phyloP scores from a whole-genome alignment of 2,113 vertebrate genomes.

The Vimba vimba region DNA sequence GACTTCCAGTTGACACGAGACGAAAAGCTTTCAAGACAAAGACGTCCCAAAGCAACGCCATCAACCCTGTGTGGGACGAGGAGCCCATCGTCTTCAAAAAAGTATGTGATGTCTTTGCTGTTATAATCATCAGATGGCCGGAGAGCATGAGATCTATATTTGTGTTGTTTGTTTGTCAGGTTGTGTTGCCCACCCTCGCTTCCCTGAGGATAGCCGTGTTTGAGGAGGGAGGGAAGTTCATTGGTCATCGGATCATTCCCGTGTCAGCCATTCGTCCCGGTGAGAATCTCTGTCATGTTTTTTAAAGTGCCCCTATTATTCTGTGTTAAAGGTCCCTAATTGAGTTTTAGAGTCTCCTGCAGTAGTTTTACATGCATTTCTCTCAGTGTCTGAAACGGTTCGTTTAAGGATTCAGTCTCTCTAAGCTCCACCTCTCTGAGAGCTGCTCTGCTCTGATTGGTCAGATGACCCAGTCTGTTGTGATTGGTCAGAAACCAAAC shows the following conservation, averaged over 20 bases:
- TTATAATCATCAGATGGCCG: no score
- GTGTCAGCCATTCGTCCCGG: slow-evolving; percentile 89
- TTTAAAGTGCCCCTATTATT: no score
- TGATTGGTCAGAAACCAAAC: no score
- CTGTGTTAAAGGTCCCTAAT: no score
- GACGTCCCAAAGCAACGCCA: slow-evolving; percentile 87
- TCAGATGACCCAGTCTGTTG: no score
- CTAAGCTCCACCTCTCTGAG: no score
- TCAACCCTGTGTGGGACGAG: slow-evolving; percentile 90
- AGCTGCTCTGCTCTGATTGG: no score
- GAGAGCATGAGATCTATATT: background rate
- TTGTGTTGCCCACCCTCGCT: slow-evolving; percentile 85
- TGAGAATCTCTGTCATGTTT: slow-evolving; percentile 54
- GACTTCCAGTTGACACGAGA: slow-evolving; percentile 87
- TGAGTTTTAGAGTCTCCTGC: no score
- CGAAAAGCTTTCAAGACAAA: slow-evolving; percentile 89
- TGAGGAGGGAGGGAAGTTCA: slow-evolving; percentile 91
- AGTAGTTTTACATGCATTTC: no score
- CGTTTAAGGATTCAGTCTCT: no score
- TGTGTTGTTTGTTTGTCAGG: slow-evolving; percentile 66
- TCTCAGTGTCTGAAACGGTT: no score
- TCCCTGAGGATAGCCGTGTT: slow-evolving; percentile 87
- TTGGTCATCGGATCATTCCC: slow-evolving; percentile 88
- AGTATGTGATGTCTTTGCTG: slow-evolving; percentile 65
- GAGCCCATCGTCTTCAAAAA: slow-evolving; percentile 90